phyloP scores from a whole-genome alignment of 2,888 invertebrate species.

The Chelonus formosanus region DNA sequence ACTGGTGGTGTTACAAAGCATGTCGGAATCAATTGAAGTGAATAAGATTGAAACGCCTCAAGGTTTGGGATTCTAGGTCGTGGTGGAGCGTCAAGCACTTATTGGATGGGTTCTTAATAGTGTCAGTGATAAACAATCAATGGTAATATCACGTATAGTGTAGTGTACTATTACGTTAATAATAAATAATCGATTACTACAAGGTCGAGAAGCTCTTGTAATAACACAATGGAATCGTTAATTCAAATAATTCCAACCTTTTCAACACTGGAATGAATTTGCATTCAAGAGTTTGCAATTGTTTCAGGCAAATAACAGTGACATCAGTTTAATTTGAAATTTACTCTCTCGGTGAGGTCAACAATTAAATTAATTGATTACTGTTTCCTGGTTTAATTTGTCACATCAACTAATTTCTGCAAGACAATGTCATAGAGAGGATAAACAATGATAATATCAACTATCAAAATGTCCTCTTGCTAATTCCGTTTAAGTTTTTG shows the following conservation, averaged over 20 bases:
- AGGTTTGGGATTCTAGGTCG: too few species aligned
- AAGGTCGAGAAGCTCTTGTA: conserved; percentile 7
- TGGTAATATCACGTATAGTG: too few species aligned
- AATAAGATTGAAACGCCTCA: too few species aligned
- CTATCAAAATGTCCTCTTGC: too few species aligned
- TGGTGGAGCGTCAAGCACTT: too few species aligned
- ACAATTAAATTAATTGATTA: conserved; percentile 4
- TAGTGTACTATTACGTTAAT: too few species aligned
- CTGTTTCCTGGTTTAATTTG: not conserved
- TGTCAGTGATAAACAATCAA: too few species aligned
- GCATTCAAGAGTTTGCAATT: not conserved
- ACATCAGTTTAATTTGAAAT: conserved; percentile 14
- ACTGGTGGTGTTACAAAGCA: too few species aligned
- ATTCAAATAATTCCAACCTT: conserved; percentile 14
- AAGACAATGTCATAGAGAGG: conserved; percentile 4
- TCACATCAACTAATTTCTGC: not conserved
- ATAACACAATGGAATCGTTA: not conserved
- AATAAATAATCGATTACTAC: too few species aligned
- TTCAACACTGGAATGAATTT: conserved; percentile 7
- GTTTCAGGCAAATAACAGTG: conserved; percentile 7
- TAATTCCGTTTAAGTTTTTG: too few species aligned
- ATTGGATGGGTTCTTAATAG: too few species aligned
- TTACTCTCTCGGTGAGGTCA: conserved; percentile 4
- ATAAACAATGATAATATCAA: not conserved
- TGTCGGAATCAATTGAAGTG: too few species aligned